Evolutionary conservation across 2,113 vertebrate genomes (phyloP), one percentile per base, ranked within the genome.

Genomic region (Plectropomus leopardus): DNA sequence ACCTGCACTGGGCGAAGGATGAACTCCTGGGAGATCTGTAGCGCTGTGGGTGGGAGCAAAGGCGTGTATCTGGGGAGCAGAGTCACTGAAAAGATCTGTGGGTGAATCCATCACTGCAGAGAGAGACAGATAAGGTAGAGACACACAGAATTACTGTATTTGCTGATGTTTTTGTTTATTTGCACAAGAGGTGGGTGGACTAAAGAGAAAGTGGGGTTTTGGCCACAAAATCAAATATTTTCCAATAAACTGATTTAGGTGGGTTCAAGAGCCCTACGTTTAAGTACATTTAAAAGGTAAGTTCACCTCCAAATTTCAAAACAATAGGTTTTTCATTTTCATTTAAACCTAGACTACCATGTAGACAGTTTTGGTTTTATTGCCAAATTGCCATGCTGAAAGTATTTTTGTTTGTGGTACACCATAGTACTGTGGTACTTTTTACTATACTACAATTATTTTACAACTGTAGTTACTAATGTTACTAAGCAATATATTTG

Each of bases 61-160:
- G 0, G 82, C 72, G 0, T 84, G 92, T 11, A 91, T 87, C 75
- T 93, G 92, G 7, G 87, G 75, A 34, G 86, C 64, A 50, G 92
- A 90, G 70, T 93, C 93, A 50, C 90, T 86, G 21, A 95, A 95
- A 78, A 93, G 87, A 76, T 95, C 93, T 30, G 87, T 78, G 51
- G 92, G 86, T 68, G 94, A 94, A 89, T 95, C 94, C 94, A 96
- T 96, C 69, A 54, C 88, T 91, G 86, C 17, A 78, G 72, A 83
- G 17, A 78, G 24, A 80, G 10, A 82, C 1, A 75, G 21, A 71
- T 28, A 44, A 7, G 15, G 36, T 9, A 21, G 34, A 40, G 24
- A 11, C 2, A 28, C n/a, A 50, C 21, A 73, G 5, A n/a, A 23
- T 61, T 5, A 47, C 9, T 55, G 9, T 21, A 0, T 32, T 4